A percentile compares a stretch with the other conserved stretches of the same genome.
Evolutionary conservation across 2,113 vertebrate genomes (phyloP).

Genomic region (Myrmecophaga tridactyla): DNA sequence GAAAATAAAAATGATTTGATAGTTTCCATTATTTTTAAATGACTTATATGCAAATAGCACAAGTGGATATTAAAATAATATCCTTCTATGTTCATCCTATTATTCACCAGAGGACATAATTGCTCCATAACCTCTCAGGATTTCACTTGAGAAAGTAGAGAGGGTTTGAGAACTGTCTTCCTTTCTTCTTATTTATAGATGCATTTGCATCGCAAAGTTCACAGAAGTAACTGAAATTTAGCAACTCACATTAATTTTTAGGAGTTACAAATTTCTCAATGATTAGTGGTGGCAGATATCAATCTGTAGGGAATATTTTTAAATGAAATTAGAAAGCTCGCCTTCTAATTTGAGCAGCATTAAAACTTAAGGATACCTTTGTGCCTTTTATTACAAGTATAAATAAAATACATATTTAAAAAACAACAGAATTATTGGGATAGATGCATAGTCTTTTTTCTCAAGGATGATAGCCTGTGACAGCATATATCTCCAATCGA

Average conservation of each 20-base stretch:
- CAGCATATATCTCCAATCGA: background rate
- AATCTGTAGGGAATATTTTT: background rate
- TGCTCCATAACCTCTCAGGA: background rate
- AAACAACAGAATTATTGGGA: background rate
- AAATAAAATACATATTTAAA: background rate
- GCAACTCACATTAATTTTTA: conserved; percentile 58
- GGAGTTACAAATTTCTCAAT: conserved; percentile 58
- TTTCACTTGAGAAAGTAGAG: background rate
- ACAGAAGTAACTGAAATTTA: conserved; percentile 45
- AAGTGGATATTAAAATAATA: background rate
- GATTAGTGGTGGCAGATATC: conserved; percentile 57
- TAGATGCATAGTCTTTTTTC: background rate
- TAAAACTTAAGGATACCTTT: background rate
- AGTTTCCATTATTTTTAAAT: background rate
- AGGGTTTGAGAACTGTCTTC: background rate
- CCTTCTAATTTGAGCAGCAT: background rate
- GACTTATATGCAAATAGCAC: background rate
- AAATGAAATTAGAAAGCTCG: conserved; percentile 20
- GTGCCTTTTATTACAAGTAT: background rate
- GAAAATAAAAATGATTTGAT: background rate
- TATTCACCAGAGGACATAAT: background rate
- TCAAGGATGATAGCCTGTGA: background rate
- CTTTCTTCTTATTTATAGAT: background rate
- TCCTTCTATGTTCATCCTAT: background rate
- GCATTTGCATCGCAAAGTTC: background rate